Conservation (phyloP, 1,140 invertebrate species). For the Drosophila simulans region DNA sequence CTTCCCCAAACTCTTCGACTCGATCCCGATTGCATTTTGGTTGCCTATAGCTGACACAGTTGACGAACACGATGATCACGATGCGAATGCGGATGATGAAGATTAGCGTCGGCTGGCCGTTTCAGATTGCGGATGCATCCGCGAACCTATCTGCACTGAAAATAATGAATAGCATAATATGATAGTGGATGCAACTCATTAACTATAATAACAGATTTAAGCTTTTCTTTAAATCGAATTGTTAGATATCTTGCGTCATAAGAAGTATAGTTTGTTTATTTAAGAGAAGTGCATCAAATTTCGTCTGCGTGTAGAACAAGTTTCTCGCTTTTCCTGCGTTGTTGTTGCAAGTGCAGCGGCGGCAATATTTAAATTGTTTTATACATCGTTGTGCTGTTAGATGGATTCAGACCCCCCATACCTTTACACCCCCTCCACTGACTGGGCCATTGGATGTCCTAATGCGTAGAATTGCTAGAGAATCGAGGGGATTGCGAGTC, state of each 20-base stretch:
- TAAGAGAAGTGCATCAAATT: too few species aligned
- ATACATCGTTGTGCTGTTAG: constrained; percentile 77
- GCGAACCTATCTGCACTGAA: constrained; percentile 42
- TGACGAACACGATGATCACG: constrained; percentile 73
- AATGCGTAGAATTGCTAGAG: constrained; percentile 62
- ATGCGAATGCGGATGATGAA: constrained; percentile 67
- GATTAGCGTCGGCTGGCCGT: constrained; percentile 73
- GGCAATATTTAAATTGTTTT: constrained; percentile 83
- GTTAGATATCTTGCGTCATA: not conserved
- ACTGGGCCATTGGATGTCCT: constrained; percentile 75
- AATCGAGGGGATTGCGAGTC: constrained; percentile 30
- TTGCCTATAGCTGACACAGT: constrained; percentile 80
- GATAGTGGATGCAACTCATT: too few species aligned
- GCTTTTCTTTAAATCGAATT: too few species aligned
- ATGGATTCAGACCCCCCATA: constrained; percentile 8
- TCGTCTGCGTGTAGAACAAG: constrained; percentile 37
- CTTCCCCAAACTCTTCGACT: constrained; percentile 12
- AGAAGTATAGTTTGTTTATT: too few species aligned
- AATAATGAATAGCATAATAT: not conserved
- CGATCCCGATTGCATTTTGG: constrained; percentile 65
- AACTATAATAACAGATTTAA: too few species aligned
- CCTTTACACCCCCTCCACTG: not conserved
- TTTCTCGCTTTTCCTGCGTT: constrained; percentile 41
- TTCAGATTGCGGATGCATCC: constrained; percentile 79
- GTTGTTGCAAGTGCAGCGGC: constrained; percentile 78